Percentiles rank a stretch among this genome's conserved stretches.
These are phyloP conservation scores for Poeciliopsis infans DNA, from an alignment of 2,797 vertebrate species.

Conservation along the genomic window DNA sequence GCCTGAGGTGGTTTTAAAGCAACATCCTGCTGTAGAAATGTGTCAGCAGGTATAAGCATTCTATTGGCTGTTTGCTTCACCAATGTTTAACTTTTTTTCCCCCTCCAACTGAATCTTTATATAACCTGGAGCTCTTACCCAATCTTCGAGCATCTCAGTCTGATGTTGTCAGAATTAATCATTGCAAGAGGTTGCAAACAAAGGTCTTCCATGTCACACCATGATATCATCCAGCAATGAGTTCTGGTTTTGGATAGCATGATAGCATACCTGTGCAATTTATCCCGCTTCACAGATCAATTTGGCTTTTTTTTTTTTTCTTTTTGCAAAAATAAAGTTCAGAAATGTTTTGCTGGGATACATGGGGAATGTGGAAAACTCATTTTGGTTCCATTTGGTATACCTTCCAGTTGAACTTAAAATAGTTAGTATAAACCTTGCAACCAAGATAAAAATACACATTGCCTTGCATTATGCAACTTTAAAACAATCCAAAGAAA, in stretches of 20 bases:
- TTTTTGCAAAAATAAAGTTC: not conserved
- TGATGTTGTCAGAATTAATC: slow-evolving; percentile 20
- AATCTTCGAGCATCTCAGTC: slow-evolving; percentile 11
- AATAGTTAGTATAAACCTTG: not conserved
- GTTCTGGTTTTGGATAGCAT: too few species aligned
- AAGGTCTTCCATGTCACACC: slow-evolving; percentile 6
- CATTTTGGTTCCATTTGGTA: not conserved
- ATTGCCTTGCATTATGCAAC: not conserved
- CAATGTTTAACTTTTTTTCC: slow-evolving; percentile 76
- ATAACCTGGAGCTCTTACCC: not conserved
- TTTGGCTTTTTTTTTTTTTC: not conserved
- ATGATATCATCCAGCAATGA: slow-evolving; percentile 9
- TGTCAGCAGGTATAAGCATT: slow-evolving; percentile 73
- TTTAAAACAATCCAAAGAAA: not conserved
- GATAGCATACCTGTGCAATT: not conserved
- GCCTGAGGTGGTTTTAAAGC: slow-evolving; percentile 61
- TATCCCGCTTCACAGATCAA: not conserved
- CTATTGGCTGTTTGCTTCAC: slow-evolving; percentile 86
- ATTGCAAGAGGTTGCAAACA: slow-evolving; percentile 6
- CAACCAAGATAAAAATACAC: not conserved
- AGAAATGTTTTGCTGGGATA: not conserved
- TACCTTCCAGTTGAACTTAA: not conserved
- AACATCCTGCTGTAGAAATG: slow-evolving; percentile 79
- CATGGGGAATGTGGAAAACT: not conserved
- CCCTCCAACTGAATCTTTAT: not conserved